Percentiles rank a stretch among this genome's conserved stretches.
Evolutionary conservation across 2,797 vertebrate genomes (phyloP).

Genomic region (Enteromius treurensis): DNA sequence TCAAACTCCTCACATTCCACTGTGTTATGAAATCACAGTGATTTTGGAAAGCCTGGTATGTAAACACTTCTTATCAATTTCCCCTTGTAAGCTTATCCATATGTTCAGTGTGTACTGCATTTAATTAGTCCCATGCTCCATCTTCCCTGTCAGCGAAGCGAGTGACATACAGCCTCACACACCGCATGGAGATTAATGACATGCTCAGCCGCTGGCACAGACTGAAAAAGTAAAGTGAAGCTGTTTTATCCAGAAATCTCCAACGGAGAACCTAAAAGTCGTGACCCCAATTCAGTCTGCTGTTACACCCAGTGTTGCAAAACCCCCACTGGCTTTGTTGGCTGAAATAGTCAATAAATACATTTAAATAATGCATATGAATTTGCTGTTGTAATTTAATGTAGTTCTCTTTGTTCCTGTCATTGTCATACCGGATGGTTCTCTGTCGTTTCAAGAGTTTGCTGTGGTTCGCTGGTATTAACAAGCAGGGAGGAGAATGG

Average conservation of each 20-base stretch:
- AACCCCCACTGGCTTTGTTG: not conserved
- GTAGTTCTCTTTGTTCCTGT: not conserved
- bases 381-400: not conserved
- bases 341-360: constrained; percentile 18
- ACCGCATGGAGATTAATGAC: not conserved
- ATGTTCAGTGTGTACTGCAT: constrained; percentile 5
- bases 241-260: not conserved
- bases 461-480: not conserved
- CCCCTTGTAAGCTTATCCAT: not conserved
- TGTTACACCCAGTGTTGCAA: not conserved
- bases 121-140: constrained; percentile 24
- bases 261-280: not conserved
- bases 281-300: constrained; percentile 8
- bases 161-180: not conserved
- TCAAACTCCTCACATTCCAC: constrained; percentile 21
- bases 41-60: constrained; percentile 30
- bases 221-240: not conserved
- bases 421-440: not conserved
- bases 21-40: constrained; percentile 7
- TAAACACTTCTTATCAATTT: constrained; percentile 32
- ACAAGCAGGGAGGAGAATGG: not conserved
- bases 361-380: constrained; percentile 10
- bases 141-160: constrained; percentile 3
- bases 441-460: not conserved
- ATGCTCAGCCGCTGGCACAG: not conserved